Evolutionary conservation across 2,113 vertebrate genomes (phyloP).

Genomic region (Dasyurus viverrinus): DNA sequence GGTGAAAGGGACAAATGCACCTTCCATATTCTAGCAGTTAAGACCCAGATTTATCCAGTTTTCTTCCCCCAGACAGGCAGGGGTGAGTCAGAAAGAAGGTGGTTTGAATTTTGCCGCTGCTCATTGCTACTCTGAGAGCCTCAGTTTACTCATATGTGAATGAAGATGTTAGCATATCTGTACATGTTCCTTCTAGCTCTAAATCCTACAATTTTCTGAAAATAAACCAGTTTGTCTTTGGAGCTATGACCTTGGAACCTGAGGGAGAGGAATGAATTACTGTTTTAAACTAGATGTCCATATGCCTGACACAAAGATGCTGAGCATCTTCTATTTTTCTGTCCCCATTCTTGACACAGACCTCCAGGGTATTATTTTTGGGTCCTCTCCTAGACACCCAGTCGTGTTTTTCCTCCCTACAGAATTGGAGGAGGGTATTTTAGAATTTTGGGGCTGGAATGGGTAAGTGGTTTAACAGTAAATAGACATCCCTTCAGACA

Average conservation of each 20-base stretch:
- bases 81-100: background rate
- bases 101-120: background rate
- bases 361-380: background rate
- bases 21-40: background rate
- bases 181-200: background rate
- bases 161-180: background rate
- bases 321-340: background rate
- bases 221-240: background rate
- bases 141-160: background rate
- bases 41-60: background rate
- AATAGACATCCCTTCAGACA: background rate
- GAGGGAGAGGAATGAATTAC: background rate
- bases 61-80: background rate
- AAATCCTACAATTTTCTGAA: background rate
- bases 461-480: background rate
- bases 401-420: background rate
- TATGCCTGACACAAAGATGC: background rate
- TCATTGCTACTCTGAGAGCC: background rate
- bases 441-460: background rate
- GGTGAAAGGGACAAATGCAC: background rate
- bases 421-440: background rate
- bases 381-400: background rate
- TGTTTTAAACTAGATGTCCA: background rate
- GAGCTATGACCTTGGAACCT: background rate
- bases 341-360: background rate